Evolutionary conservation across 92 coral and sea anemone genomes (phyloP).

Genomic region (Anthopleura xanthogrammica): DNA sequence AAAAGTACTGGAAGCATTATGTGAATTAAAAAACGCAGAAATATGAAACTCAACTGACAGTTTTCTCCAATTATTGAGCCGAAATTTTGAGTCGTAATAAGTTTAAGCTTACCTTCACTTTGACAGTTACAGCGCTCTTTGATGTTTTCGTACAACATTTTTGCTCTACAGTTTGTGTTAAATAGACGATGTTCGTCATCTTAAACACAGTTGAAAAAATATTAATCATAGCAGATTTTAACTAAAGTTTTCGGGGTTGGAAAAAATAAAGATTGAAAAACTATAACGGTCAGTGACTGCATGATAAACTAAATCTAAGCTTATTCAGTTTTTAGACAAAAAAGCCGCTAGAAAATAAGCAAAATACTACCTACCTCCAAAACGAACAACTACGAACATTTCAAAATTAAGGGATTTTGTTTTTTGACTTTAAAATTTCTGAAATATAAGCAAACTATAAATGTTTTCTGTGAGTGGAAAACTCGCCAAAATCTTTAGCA

Average conservation of each 20-base stretch:
- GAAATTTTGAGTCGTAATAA: too few relatives aligned
- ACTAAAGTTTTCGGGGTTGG: background rate
- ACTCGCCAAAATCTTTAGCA: background rate
- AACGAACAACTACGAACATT: constrained; percentile 65
- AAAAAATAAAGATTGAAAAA: background rate
- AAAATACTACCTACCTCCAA: constrained; percentile 63
- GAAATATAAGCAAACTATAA: background rate
- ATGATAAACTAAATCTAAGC: background rate
- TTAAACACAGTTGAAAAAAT: constrained; percentile 5
- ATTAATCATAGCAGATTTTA: background rate
- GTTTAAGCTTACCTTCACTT: constrained; percentile 37
- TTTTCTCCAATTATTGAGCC: too few relatives aligned
- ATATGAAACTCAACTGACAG: too few relatives aligned
- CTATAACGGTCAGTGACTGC: background rate
- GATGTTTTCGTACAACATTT: constrained; percentile 70
- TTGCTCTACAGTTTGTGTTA: constrained; percentile 66
- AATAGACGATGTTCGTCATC: constrained; percentile 70
- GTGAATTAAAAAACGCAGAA: background rate
- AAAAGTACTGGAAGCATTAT: background rate
- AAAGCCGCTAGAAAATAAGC: too few relatives aligned
- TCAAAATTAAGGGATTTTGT: background rate
- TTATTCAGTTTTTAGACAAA: too few relatives aligned
- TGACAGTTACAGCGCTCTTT: constrained; percentile 72
- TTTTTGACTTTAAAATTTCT: background rate
- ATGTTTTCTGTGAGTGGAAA: background rate